Evolutionary conservation across 2,113 vertebrate genomes (phyloP).

Genomic region (Nannospalax galili): DNA sequence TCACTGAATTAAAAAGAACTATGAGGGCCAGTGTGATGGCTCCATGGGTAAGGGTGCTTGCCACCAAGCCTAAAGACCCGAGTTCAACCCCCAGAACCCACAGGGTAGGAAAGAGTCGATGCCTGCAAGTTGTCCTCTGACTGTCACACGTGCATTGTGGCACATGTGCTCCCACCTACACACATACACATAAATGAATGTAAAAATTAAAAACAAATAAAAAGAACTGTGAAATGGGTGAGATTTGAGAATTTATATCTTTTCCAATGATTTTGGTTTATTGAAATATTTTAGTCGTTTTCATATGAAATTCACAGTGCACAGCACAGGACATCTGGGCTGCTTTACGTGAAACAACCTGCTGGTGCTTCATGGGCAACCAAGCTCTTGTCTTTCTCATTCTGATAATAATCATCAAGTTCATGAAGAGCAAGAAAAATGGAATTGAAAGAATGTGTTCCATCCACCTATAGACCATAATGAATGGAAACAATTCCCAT

Average conservation of each 20-base stretch:
- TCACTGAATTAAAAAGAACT: slow-evolving; percentile 15
- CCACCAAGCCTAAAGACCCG: no score
- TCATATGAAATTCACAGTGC: slow-evolving; percentile 27
- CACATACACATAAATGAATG: no score
- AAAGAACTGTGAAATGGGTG: not conserved
- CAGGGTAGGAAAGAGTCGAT: no score
- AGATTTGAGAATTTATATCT: slow-evolving; percentile 11
- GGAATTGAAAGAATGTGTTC: not conserved
- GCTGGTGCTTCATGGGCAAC: not conserved
- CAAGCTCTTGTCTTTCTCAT: not conserved
- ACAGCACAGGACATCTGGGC: not conserved
- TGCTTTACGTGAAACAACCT: not conserved
- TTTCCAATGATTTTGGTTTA: slow-evolving; percentile 17
- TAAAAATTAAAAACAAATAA: no score
- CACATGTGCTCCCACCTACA: no score
- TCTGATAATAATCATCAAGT: not conserved
- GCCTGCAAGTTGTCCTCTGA: no score
- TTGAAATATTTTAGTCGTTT: slow-evolving; percentile 51
- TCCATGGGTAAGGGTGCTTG: no score
- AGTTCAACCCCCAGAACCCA: no score
- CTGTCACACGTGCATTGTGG: no score
- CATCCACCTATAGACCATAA: not conserved
- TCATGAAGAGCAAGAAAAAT: not conserved
- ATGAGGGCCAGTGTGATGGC: no score
- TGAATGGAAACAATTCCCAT: slow-evolving; percentile 3